A percentile compares a stretch with the other conserved stretches of the same genome.
Conservation (phyloP, 2,113 vertebrate species). For the Hippocampus mohnikei region DNA sequence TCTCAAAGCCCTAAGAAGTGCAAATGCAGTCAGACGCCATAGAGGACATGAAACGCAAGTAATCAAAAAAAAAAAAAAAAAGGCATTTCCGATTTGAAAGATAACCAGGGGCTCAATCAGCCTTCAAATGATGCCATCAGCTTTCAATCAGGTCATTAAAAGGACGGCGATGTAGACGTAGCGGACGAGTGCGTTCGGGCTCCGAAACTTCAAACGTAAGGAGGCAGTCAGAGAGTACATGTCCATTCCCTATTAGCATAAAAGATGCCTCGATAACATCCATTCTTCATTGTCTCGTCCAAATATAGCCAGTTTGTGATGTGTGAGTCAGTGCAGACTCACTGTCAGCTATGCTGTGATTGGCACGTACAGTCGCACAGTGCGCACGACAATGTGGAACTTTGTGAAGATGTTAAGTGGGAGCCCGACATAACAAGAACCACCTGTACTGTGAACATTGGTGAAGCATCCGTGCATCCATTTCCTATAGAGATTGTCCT, state of each 20-base stretch:
- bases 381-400: not conserved
- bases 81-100: slow-evolving; percentile 20
- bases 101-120: not conserved
- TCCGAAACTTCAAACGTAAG: slow-evolving; percentile 64
- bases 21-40: slow-evolving; percentile 19
- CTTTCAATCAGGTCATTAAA: slow-evolving; percentile 56
- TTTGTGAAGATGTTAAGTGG: slow-evolving; percentile 2
- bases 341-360: slow-evolving; percentile 21
- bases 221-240: slow-evolving; percentile 29
- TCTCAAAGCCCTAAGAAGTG: slow-evolving; percentile 14
- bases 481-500: not conserved
- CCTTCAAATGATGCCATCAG: slow-evolving; percentile 27
- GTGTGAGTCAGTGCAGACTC: slow-evolving; percentile 28
- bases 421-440: not conserved
- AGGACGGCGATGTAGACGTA: slow-evolving; percentile 35
- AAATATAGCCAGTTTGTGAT: slow-evolving; percentile 24
- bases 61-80: slow-evolving; percentile 20
- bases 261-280: slow-evolving; percentile 30
- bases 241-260: slow-evolving; percentile 27
- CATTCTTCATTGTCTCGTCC: slow-evolving; percentile 24
- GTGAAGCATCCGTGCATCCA: not conserved
- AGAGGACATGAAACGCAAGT: slow-evolving; percentile 12
- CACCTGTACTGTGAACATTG: not conserved
- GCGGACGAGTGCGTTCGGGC: slow-evolving; percentile 34
- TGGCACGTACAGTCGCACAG: slow-evolving; percentile 6